Evolutionary conservation across 2,113 vertebrate genomes (phyloP), one percentile per base, ranked within the genome.

Genomic region (Mustela nigripes): DNA sequence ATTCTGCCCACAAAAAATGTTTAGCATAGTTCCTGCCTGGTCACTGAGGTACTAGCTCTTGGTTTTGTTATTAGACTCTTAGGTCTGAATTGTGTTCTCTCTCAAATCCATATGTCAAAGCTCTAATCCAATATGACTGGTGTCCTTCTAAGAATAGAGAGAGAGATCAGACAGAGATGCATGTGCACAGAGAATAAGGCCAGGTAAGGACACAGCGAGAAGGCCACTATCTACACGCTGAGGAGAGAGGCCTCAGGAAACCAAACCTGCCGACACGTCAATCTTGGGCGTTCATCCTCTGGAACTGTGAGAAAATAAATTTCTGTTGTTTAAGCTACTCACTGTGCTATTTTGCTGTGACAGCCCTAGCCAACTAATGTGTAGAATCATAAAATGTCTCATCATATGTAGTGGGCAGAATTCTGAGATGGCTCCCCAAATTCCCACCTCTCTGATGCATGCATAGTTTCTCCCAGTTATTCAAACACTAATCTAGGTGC

Each of bases 1-100:
- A 45, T 87, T 31, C 84, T 36, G 24, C 67, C 53, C 89, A 48
- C 31, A 15, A 69, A 60, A 76, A 82, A 76, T 28, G 19, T 62
- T 69, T 94, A 76, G 65, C 42, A 81, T 4, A 24, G 39, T 71
- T 50, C 10, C n/a, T 91, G 21, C 67, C 33, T 73, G 33, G 53
- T n/a, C 53, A 39, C 78, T 91, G 69, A 69, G 88, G 58, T 63
- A 79, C 56, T 94, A 82, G 83, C n/a, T 88, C 63, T 45, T 69
- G 21, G 50, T 82, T 91, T 94, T 91, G 86, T 73, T 76, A 28
- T 94, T 50, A 86, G 79, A 76, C 65, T 67, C 5, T 74, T 65
- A 36, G 11, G 48, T 71, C 33, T 53, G n/a, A 92, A 90, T 15
- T 48, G 39, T 45, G 10, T 58, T 26, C 18, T 1, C 28, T 6